phyloP scores from a whole-genome alignment of 2,888 invertebrate genomes.

The Epirrhoe tristata region DNA sequence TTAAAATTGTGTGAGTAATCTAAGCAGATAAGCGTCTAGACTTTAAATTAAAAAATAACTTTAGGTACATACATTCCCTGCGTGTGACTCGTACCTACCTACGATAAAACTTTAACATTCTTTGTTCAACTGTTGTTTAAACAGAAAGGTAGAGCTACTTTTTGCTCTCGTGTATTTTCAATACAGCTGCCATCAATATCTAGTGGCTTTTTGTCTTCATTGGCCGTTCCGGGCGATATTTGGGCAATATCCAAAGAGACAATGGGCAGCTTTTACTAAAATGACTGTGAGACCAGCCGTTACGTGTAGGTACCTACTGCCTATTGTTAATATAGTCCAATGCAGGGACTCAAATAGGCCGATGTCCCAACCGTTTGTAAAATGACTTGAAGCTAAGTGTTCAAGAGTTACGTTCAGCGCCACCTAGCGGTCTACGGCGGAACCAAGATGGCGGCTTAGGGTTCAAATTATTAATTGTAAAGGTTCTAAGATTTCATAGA shows the following conservation, averaged over 20 bases:
- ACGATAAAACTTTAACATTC: slow-evolving; percentile 1
- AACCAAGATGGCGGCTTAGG: too few relatives aligned
- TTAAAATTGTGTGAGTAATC: slow-evolving; percentile 37
- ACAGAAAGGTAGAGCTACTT: slow-evolving; percentile 43
- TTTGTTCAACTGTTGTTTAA: slow-evolving; percentile 39
- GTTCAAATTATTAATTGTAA: too few relatives aligned
- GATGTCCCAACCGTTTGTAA: slow-evolving; percentile 25
- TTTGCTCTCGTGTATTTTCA: slow-evolving; percentile 54
- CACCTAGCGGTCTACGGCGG: too few relatives aligned
- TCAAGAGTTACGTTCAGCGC: too few relatives aligned
- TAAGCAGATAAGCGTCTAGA: slow-evolving; percentile 29
- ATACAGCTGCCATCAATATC: slow-evolving; percentile 59
- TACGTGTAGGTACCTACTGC: slow-evolving; percentile 38
- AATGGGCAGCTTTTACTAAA: slow-evolving; percentile 74
- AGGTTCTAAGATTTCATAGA: too few relatives aligned
- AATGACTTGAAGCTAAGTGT: slow-evolving; percentile 3
- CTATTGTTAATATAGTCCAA: slow-evolving; percentile 38
- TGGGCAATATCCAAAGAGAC: slow-evolving; percentile 69
- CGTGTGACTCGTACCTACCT: neutral
- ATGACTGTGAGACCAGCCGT: slow-evolving; percentile 57
- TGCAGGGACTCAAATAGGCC: slow-evolving; percentile 37
- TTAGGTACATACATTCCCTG: neutral
- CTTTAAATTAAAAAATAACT: slow-evolving; percentile 9
- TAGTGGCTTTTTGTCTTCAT: slow-evolving; percentile 67
- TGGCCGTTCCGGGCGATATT: slow-evolving; percentile 58